Conservation (phyloP, 1,140 invertebrate species). For the Andrena cerasifolii region DNA sequence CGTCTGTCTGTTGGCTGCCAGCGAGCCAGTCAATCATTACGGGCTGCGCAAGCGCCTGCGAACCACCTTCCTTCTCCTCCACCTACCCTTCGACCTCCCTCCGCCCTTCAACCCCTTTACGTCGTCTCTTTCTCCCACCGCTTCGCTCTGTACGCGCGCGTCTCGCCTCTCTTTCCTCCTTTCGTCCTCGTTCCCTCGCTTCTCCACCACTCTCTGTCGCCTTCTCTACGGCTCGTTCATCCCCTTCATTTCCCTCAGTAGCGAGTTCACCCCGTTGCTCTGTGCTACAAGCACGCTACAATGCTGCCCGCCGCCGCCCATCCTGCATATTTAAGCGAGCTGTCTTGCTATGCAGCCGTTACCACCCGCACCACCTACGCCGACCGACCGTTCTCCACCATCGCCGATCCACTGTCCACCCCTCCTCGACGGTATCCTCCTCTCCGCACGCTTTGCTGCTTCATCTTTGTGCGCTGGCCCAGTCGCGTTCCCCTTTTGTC, state of each 20-base stretch:
- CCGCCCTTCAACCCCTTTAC: constrained; percentile 31
- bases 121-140: constrained; percentile 33
- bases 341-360: constrained; percentile 80
- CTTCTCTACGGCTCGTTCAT: constrained; percentile 60
- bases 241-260: constrained; percentile 76
- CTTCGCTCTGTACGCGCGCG: constrained; percentile 37
- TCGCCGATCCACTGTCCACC: constrained; percentile 49
- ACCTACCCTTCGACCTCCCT: constrained; percentile 46
- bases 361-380: constrained; percentile 63
- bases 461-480: not conserved
- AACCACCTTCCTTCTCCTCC: constrained; percentile 61
- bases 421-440: no score
- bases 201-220: constrained; percentile 32
- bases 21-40: constrained; percentile 83
- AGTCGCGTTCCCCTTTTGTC: constrained; percentile 1
- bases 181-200: constrained; percentile 36
- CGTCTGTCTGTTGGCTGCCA: constrained; percentile 83
- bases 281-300: constrained; percentile 79
- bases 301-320: constrained; percentile 80
- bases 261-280: constrained; percentile 77
- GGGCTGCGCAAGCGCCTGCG: constrained; percentile 77
- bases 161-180: constrained; percentile 33
- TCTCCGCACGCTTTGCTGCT: constrained; percentile 15
- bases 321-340: constrained; percentile 82
- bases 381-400: constrained; percentile 65